Conservation (phyloP, 2,797 vertebrate genomes). For the Crocidura indochinensis region DNA sequence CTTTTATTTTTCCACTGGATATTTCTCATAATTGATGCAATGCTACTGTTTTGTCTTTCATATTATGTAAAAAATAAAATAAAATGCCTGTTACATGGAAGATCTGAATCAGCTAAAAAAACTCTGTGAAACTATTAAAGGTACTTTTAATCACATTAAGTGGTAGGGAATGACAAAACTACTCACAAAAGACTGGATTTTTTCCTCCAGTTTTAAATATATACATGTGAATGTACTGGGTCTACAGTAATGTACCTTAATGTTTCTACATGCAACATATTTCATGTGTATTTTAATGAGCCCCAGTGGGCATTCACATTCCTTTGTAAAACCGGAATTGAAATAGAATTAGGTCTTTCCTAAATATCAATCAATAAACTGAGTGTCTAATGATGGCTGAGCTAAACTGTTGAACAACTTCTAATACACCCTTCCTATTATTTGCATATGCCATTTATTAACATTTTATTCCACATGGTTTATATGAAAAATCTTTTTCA, state of each 20-base stretch:
- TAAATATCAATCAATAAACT: conserved; percentile 64
- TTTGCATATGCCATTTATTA: background rate
- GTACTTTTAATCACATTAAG: conserved; percentile 73
- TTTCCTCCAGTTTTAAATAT: conserved; percentile 62
- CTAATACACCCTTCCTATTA: background rate
- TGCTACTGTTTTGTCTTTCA: conserved; percentile 45
- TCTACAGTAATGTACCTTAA: background rate
- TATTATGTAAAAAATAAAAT: background rate
- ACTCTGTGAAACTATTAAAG: conserved; percentile 56
- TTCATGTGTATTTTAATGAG: conserved; percentile 77
- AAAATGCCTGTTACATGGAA: conserved; percentile 56
- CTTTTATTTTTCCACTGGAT: conserved; percentile 24
- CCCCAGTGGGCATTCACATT: conserved; percentile 68
- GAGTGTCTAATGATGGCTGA: conserved; percentile 9
- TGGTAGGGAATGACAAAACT: conserved; percentile 39
- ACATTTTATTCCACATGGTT: background rate
- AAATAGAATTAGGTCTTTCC: conserved; percentile 41
- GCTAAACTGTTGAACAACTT: background rate
- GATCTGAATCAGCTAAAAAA: conserved; percentile 55
- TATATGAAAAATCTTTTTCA: background rate
- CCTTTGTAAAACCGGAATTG: conserved; percentile 66
- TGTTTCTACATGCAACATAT: conserved; percentile 66
- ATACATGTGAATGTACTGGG: conserved; percentile 57
- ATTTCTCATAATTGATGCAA: conserved; percentile 24
- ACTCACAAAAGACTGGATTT: conserved; percentile 21